phyloP scores from a whole-genome alignment of 2,797 vertebrate genomes.

The Trematomus bernacchii region DNA sequence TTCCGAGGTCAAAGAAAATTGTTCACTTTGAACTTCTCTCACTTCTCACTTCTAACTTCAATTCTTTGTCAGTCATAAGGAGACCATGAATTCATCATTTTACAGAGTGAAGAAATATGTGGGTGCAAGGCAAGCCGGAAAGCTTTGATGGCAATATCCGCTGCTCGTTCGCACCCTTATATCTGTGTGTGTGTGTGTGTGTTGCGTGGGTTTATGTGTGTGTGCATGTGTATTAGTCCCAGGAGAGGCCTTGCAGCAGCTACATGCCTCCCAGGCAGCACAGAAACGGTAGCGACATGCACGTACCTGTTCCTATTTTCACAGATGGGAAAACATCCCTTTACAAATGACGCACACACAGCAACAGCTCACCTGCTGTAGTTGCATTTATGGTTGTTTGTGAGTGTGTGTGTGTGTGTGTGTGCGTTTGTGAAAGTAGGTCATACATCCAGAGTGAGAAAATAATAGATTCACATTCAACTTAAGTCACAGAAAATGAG shows the following conservation, averaged over 20 bases:
- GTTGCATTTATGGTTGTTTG: constrained; percentile 18
- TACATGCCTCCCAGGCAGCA: constrained; percentile 58
- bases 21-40: constrained; percentile 9
- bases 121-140: constrained; percentile 54
- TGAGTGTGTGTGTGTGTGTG: constrained; percentile 19
- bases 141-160: constrained; percentile 62
- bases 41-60: not conserved
- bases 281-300: constrained; percentile 67
- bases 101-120: constrained; percentile 54
- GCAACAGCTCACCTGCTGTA: constrained; percentile 39
- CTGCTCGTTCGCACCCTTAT: constrained; percentile 20
- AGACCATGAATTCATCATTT: constrained; percentile 53
- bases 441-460: constrained; percentile 80
- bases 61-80: constrained; percentile 30
- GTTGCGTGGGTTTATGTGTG: constrained; percentile 17
- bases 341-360: constrained; percentile 63
- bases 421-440: constrained; percentile 69
- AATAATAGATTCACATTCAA: constrained; percentile 81
- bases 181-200: too few relatives aligned
- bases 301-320: constrained; percentile 68
- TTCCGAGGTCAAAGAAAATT: constrained; percentile 19
- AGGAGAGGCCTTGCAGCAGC: constrained; percentile 62
- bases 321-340: constrained; percentile 66
- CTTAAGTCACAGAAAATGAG: constrained; percentile 72
- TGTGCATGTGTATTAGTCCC: constrained; percentile 57